Evolutionary conservation across 2,888 invertebrate genomes (phyloP).

Genomic region (Acheta domesticus): DNA sequence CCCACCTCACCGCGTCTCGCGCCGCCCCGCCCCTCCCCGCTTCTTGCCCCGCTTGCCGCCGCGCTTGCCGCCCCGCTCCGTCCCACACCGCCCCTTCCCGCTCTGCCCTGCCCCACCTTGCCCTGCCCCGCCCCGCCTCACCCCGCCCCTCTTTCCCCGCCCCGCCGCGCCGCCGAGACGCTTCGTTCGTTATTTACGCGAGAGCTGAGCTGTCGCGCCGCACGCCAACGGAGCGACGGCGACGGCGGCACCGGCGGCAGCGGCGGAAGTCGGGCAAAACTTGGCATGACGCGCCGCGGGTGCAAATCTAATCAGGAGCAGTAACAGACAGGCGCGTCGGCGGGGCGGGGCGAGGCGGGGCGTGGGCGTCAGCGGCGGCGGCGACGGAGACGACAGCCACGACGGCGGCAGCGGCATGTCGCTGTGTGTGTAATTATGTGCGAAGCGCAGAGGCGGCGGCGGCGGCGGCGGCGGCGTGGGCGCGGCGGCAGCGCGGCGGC

Average conservation of each 20-base stretch:
- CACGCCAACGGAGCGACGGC: background rate
- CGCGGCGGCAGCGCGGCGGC: background rate
- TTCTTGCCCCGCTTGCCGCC: background rate
- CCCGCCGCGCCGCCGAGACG: background rate
- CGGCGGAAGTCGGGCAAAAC: background rate
- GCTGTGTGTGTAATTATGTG: conserved; percentile 18
- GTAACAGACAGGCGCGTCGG: background rate
- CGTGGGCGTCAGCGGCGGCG: no score
- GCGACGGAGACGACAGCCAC: no score
- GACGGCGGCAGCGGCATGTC: background rate
- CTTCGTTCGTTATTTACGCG: conserved; percentile 2
- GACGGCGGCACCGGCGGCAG: background rate
- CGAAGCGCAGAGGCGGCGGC: conserved; percentile 5
- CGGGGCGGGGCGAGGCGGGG: no score
- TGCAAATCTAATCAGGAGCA: conserved; percentile 18
- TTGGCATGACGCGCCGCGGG: background rate
- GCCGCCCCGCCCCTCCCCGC: background rate
- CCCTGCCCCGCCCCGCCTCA: background rate
- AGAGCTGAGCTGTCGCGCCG: background rate
- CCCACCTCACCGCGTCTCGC: no score
- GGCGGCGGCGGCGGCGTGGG: background rate
- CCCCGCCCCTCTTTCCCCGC: background rate
- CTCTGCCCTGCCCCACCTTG: background rate
- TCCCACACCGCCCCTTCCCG: background rate
- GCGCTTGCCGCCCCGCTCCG: accelerated